Percentiles rank a stretch among this genome's conserved stretches.
phyloP scores from a whole-genome alignment of 2,113 vertebrate genomes.

The Riparia riparia region DNA sequence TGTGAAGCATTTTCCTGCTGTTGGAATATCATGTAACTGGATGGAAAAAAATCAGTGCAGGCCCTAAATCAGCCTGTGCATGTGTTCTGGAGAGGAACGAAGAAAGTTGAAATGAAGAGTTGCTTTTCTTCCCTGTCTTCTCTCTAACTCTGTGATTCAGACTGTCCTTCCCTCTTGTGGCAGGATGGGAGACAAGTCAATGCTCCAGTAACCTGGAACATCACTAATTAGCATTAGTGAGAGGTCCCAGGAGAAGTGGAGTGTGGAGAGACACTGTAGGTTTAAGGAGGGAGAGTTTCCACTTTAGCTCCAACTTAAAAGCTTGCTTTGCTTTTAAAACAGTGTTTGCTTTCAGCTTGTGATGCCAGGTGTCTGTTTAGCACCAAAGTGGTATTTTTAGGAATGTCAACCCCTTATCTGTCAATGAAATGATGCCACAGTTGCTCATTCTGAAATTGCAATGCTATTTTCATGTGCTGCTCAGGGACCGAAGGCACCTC shows the following conservation, averaged over 20 bases:
- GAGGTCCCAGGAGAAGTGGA: constrained; percentile 30
- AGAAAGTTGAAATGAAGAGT: background rate
- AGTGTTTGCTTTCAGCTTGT: constrained; percentile 33
- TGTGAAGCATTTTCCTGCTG: background rate
- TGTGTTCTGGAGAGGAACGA: background rate
- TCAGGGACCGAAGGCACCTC: background rate
- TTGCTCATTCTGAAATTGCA: background rate
- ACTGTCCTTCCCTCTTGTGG: background rate
- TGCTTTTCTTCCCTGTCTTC: background rate
- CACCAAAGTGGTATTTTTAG: constrained; percentile 26
- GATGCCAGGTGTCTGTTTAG: constrained; percentile 31
- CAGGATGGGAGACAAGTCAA: background rate
- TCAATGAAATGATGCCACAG: background rate
- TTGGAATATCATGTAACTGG: background rate
- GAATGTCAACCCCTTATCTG: background rate
- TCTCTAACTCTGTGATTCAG: background rate
- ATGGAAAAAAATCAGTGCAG: background rate
- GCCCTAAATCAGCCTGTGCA: background rate
- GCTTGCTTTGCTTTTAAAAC: constrained; percentile 39
- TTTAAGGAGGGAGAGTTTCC: constrained; percentile 6
- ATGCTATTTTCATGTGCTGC: background rate
- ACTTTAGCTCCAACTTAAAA: background rate
- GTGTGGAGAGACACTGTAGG: background rate
- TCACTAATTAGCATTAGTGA: constrained; percentile 39
- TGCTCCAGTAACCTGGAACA: constrained; percentile 45